Percentiles rank a stretch among this genome's conserved stretches.
Conservation (phyloP, 2,888 invertebrate genomes). For the Xestia sexstrigata region DNA sequence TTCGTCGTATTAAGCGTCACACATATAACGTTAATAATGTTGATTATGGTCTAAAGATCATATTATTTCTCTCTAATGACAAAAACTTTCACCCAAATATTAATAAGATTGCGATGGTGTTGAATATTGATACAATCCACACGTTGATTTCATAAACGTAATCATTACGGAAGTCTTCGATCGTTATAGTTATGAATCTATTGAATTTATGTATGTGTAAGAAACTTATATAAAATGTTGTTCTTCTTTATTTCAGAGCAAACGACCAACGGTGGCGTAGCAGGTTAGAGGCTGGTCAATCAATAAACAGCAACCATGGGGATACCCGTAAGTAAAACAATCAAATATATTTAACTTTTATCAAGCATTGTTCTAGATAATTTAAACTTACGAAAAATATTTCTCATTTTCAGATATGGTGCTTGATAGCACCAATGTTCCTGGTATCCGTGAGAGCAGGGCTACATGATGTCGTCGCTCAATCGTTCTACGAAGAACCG, state of each 20-base stretch:
- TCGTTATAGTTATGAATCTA: conserved; percentile 69
- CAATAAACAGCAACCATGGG: conserved; percentile 74
- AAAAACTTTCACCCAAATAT: conserved; percentile 54
- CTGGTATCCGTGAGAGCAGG: conserved; percentile 70
- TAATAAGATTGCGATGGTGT: conserved; percentile 50
- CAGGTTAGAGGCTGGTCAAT: conserved; percentile 70
- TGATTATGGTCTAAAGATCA: conserved; percentile 1
- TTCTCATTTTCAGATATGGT: conserved; percentile 72
- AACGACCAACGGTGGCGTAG: conserved; percentile 70
- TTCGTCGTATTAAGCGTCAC: not conserved
- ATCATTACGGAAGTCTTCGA: conserved; percentile 47
- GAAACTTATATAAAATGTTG: conserved; percentile 80
- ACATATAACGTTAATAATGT: not conserved
- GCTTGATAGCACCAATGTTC: conserved; percentile 68
- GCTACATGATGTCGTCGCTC: conserved; percentile 73
- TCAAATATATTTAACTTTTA: not conserved
- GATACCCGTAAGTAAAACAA: conserved; percentile 72
- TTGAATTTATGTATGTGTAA: conserved; percentile 73
- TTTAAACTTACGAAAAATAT: not conserved
- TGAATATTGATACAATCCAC: conserved; percentile 51
- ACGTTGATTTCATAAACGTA: conserved; percentile 50
- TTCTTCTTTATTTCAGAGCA: conserved; percentile 72
- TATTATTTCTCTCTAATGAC: conserved; percentile 36
- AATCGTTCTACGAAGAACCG: conserved; percentile 68
- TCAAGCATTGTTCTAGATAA: not conserved